Evolutionary conservation across 2,113 vertebrate species (phyloP), one percentile per base, ranked within the genome.

Genomic region (Antennarius striatus): DNA sequence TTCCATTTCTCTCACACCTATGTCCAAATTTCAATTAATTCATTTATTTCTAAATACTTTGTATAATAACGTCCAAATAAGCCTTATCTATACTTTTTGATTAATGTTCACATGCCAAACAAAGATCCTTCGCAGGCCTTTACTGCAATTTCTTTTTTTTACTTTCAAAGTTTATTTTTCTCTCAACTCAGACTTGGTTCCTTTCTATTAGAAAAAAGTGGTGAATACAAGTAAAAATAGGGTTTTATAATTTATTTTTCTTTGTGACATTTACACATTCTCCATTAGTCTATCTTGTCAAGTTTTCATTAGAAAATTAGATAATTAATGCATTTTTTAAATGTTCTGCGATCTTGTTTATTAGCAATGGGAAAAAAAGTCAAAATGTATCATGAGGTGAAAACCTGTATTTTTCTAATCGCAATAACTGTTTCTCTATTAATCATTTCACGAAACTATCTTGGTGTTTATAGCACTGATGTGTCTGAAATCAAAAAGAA

Each of bases 151-250:
- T 5, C 5, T 36, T 36, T 36, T 1, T 36, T 2, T 36, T 36
- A 36, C 7, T 36, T 36, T 36, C 32, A 36, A 4, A 36, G 32
- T 36, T 36, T 36, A 36, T 1, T 36, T 22, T 22, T 36, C 32
- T 36, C 32, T 36, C 2, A 36, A 36, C 7, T 36, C 5, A 36
- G 32, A 4, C 32, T 36, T 36, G 4, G 32, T 36, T 36, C 2
- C 2, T 22, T 22, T 2, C 22, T 2, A 22, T 22, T 2, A 22
- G 22, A 22, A 22, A 22, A 22, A 22, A 22, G 22, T 47, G 32
- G 63, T 47, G 29, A 56, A 57, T 50, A 30, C 11, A 16, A 68
- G 0, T 74, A 55, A 47, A 57, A 40, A 45, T 73, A 62, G 42
- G 11, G 14, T 30, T 45, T 63, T 28, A 63, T 3, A 48, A 1